Evolutionary conservation across 2,797 vertebrate genomes (phyloP).

Genomic region (Premnoplex brunnescens): DNA sequence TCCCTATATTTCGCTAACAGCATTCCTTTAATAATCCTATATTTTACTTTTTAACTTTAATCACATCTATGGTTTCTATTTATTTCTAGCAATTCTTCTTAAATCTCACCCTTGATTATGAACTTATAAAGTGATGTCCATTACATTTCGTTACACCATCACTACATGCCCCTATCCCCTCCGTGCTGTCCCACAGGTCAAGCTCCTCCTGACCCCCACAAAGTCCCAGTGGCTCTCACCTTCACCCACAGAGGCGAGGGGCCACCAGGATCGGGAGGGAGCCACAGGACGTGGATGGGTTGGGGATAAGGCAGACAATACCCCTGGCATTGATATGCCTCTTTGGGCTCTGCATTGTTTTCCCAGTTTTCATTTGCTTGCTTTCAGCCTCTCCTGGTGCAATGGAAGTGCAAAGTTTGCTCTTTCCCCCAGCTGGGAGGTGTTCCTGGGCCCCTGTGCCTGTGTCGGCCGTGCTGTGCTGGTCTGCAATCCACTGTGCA

Average conservation of each 20-base stretch:
- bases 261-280: neutral
- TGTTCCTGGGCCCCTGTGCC: fast-evolving
- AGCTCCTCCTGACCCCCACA: neutral
- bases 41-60: no score
- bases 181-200: neutral
- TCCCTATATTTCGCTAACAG: no score
- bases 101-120: no score
- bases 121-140: no score
- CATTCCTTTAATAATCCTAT: no score
- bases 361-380: neutral
- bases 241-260: fast-evolving
- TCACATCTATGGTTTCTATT: no score
- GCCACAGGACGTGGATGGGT: no score
- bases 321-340: neutral
- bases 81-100: no score
- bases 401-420: neutral
- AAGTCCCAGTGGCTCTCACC: neutral
- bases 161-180: neutral
- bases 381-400: neutral
- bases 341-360: neutral
- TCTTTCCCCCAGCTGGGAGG: neutral
- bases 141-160: neutral
- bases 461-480: fast-evolving
- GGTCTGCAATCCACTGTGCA: fast-evolving
- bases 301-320: fast-evolving